A percentile compares a stretch with the other conserved stretches of the same genome.
These are phyloP conservation scores for Pterocles gutturalis DNA, from an alignment of 2,113 vertebrate genomes.

Conservation along the genomic window DNA sequence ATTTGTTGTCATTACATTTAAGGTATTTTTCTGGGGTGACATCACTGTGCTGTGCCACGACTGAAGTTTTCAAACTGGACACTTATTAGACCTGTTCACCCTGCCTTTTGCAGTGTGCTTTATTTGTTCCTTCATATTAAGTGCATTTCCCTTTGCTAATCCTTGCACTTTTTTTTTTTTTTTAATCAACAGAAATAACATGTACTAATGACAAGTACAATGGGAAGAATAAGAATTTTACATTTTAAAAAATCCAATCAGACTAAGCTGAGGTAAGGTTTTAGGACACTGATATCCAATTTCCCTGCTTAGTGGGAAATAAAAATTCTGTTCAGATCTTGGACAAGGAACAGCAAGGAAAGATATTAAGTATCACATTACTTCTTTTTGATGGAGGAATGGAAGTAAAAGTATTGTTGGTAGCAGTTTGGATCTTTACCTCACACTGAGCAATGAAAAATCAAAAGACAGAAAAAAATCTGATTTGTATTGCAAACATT, in stretches of 20 bases:
- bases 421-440: background rate
- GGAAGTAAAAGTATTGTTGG: background rate
- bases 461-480: background rate
- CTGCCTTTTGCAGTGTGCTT: background rate
- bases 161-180: background rate
- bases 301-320: background rate
- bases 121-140: background rate
- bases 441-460: background rate
- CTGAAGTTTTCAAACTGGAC: background rate
- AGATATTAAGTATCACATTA: background rate
- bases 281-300: background rate
- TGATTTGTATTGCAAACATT: background rate
- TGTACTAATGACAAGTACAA: background rate
- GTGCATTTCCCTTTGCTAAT: background rate
- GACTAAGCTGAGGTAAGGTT: background rate
- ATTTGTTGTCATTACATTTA: background rate
- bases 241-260: background rate
- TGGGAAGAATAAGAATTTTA: background rate
- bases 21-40: background rate
- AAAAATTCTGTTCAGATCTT: background rate
- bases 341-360: background rate
- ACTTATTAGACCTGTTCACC: background rate
- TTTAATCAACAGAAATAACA: background rate
- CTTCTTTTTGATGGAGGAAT: background rate
- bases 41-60: background rate